Conservation (phyloP, 2,797 vertebrate species). For the Anabacerthia variegaticeps region DNA sequence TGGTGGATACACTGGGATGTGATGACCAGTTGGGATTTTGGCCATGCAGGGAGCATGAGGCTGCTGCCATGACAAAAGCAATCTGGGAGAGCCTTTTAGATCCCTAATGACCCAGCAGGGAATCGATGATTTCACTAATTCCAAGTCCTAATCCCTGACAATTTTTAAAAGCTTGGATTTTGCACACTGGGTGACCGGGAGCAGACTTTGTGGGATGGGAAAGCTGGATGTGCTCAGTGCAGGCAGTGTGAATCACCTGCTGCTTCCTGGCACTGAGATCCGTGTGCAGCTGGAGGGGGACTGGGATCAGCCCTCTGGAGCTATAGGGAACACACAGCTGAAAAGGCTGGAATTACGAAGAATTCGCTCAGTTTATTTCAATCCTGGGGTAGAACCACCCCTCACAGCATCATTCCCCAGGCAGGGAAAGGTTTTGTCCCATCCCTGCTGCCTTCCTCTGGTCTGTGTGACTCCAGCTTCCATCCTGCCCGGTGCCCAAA, state of each 20-base stretch:
- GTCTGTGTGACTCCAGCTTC: not conserved
- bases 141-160: not conserved
- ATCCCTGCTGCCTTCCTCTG: not conserved
- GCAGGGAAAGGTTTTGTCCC: not conserved
- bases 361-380: not conserved
- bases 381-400: accelerated
- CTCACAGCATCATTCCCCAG: not conserved
- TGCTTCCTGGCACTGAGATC: not conserved
- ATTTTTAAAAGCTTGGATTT: not conserved
- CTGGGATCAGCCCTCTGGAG: no score
- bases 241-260: accelerated
- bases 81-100: not conserved
- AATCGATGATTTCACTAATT: not conserved
- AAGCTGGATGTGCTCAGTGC: not conserved
- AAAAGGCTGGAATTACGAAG: not conserved
- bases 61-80: not conserved
- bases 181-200: not conserved
- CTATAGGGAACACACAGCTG: not conserved
- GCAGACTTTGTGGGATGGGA: not conserved
- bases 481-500: not conserved
- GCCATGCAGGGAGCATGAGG: accelerated
- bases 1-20: not conserved
- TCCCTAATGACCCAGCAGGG: not conserved
- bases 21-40: not conserved
- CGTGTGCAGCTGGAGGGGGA: not conserved